Evolutionary conservation across 2,888 invertebrate genomes (phyloP), one percentile per base, ranked within the genome.

Genomic region (Tanypteryx hageni): DNA sequence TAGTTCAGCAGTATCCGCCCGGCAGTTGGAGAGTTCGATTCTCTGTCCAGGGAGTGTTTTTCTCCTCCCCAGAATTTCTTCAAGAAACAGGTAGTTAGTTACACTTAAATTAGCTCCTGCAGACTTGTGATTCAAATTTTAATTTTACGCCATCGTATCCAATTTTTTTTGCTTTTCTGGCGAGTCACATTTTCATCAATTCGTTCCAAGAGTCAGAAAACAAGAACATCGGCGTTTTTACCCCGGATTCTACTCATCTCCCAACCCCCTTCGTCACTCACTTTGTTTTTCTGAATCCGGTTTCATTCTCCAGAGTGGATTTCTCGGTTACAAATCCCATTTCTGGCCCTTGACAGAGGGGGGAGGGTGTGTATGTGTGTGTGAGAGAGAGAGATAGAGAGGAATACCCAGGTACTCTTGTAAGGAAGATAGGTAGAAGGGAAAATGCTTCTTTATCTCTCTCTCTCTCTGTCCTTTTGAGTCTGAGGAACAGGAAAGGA

Each of bases 261-360:
- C n/a, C 61, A 56, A n/a, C 57, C 57, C 10, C 22, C 61, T 13
- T 44, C 76, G 22, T 76, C 56, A 44, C n/a, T 64, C 64, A 18
- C 56, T 11, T 56, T 57, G 57, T 2, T 7, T 56, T 27, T 83
- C 89, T 64, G n/a, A 44, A 89, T 89, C 89, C 89, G 89, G 89
- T 89, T 86, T 86, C 61, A 86, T 86, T 89, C 68, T 89, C 89
- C 56, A 27, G 89, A 68, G 89, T 89, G 44, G 89, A 89, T 89
- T 89, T 89, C 89, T 89, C 89, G 89, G 89, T 89, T 89, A 89
- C 89, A 44, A 44, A 89, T 64, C 31, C 89, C 89, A 89, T 89
- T 89, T 89, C 64, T 64, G 89, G 89, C 44, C 44, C 18, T 18
- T 83, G 57, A 83, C 44, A 83, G 83, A 31, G n/a, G 11, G 10